phyloP scores from a whole-genome alignment of 1,140 invertebrate genomes.

The Zaprionus inermis region DNA sequence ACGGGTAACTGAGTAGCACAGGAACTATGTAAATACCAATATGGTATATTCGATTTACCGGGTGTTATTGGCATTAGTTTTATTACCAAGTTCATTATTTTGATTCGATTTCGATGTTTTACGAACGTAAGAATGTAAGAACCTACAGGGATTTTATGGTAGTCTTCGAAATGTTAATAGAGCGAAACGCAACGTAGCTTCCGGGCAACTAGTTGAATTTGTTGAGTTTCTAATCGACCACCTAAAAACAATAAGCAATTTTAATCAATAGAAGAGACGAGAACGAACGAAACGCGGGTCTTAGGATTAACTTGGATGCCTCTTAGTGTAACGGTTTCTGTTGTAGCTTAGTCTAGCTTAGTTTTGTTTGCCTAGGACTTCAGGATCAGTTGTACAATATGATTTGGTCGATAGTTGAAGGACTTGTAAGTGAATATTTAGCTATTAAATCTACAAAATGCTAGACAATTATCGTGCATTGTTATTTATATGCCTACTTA shows the following conservation, averaged over 20 bases:
- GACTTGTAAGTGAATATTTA: slow-evolving; percentile 49
- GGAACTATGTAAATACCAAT: slow-evolving; percentile 1
- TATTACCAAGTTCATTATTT: slow-evolving; percentile 12
- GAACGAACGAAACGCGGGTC: slow-evolving; percentile 64
- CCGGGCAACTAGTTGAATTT: slow-evolving; percentile 67
- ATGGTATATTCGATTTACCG: slow-evolving; percentile 20
- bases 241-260: slow-evolving; percentile 71
- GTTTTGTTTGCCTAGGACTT: slow-evolving; percentile 60
- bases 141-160: slow-evolving; percentile 84
- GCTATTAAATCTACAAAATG: slow-evolving; percentile 60
- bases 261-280: slow-evolving; percentile 48
- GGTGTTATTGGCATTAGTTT: slow-evolving; percentile 30
- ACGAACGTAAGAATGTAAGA: slow-evolving; percentile 43
- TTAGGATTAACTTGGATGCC: slow-evolving; percentile 71
- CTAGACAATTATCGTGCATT: slow-evolving; percentile 63
- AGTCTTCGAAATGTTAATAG: slow-evolving; percentile 65
- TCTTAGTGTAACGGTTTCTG: slow-evolving; percentile 81
- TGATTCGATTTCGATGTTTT: slow-evolving; percentile 13
- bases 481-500: slow-evolving; percentile 49
- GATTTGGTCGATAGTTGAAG: slow-evolving; percentile 30
- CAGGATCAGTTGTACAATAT: slow-evolving; percentile 31
- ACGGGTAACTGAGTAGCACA: no score
- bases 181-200: slow-evolving; percentile 30
- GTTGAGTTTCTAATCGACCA: slow-evolving; percentile 63
- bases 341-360: slow-evolving; percentile 68